Evolutionary conservation across 1,140 invertebrate genomes (phyloP).

Genomic region (Drosophila nigrodunni): DNA sequence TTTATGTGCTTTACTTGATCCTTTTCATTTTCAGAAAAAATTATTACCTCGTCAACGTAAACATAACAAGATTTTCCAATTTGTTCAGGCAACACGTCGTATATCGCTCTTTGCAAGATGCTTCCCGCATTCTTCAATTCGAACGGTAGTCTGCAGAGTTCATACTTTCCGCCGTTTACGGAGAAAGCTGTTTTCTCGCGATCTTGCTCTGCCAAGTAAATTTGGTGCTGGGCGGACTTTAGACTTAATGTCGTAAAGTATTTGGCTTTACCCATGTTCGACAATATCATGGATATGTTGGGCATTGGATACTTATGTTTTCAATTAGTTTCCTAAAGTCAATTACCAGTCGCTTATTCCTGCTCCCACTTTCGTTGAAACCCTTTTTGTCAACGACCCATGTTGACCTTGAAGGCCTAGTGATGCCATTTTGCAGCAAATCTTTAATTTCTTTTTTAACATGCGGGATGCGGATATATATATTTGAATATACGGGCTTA

Average conservation of each 20-base stretch:
- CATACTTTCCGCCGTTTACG: conserved; percentile 1
- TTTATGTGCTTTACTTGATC: neutral
- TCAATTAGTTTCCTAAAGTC: neutral
- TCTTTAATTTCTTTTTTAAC: neutral
- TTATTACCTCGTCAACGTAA: neutral
- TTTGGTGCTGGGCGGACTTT: conserved; percentile 5
- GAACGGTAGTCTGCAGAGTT: conserved; percentile 6
- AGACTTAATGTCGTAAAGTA: neutral
- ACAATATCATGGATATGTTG: neutral
- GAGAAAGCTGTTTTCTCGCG: neutral
- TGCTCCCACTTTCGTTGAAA: neutral
- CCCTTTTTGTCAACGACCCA: conserved; percentile 10
- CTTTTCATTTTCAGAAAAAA: neutral
- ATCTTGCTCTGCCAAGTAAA: neutral
- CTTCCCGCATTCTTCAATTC: neutral
- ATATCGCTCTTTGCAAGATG: conserved; percentile 7
- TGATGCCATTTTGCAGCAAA: neutral
- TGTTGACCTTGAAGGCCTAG: neutral
- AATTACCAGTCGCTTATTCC: neutral
- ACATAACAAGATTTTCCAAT: neutral
- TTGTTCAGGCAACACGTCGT: neutral
- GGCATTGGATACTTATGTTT: neutral
- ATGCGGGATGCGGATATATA: neutral
- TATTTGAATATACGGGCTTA: neutral
- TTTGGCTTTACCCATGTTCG: neutral